A percentile compares a stretch with the other conserved stretches of the same genome.
Conservation (phyloP, 2,888 invertebrate species). For the Sphaerophoria rueppellii region DNA sequence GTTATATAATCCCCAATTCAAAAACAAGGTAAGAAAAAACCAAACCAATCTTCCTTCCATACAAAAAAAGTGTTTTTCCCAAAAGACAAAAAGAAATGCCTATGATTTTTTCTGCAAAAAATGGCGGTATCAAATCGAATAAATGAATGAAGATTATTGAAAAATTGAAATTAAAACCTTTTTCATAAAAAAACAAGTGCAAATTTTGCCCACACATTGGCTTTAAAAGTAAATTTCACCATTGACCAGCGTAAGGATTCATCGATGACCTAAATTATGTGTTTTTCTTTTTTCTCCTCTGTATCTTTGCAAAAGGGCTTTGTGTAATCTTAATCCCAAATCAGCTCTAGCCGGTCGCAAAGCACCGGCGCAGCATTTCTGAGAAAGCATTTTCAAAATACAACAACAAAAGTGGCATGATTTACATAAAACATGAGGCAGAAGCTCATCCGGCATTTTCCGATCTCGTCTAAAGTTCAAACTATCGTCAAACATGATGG, state of each 20-base stretch:
- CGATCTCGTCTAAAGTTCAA: slow-evolving; percentile 2
- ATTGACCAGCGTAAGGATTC: not conserved
- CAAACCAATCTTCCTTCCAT: not conserved
- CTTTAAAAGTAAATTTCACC: not conserved
- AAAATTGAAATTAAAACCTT: not conserved
- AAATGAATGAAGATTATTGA: not conserved
- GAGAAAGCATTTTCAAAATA: not conserved
- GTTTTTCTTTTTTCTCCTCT: slow-evolving; percentile 41
- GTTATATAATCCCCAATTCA: slow-evolving; percentile 17
- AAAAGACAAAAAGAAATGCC: slow-evolving; percentile 13
- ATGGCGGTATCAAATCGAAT: slow-evolving; percentile 47
- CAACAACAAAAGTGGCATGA: slow-evolving; percentile 48
- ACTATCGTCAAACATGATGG: not conserved
- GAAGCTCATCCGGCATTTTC: slow-evolving; percentile 26
- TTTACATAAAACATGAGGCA: slow-evolving; percentile 36
- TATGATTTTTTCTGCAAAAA: slow-evolving; percentile 43
- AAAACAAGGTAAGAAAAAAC: slow-evolving; percentile 51
- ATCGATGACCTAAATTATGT: slow-evolving; percentile 47
- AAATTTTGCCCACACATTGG: slow-evolving; percentile 7
- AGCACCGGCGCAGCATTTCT: slow-evolving; percentile 64
- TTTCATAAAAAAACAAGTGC: slow-evolving; percentile 16
- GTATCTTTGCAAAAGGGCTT: slow-evolving; percentile 7
- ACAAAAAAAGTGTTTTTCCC: not conserved
- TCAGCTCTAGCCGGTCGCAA: slow-evolving; percentile 57
- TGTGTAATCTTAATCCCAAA: slow-evolving; percentile 46